Conservation (phyloP, 2,888 invertebrate species). For the Pollenia angustigena region DNA sequence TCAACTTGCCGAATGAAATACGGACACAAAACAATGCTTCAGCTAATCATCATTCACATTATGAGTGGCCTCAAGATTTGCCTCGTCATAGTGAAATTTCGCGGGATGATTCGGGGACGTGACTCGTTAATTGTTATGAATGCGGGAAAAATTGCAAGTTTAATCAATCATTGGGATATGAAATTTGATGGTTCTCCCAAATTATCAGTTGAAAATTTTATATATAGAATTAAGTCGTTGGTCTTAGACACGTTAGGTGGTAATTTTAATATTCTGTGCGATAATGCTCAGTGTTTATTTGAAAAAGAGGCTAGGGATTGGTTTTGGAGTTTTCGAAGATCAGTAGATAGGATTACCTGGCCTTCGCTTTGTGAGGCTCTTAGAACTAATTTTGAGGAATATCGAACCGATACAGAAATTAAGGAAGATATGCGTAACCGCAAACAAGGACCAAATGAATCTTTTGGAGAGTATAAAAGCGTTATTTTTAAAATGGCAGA, state of each 20-base stretch:
- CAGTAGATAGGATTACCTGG: neutral
- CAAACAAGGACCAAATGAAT: slow-evolving; percentile 41
- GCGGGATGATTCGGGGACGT: neutral
- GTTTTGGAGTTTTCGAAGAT: slow-evolving; percentile 4
- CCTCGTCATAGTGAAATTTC: neutral
- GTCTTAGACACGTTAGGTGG: slow-evolving; percentile 8
- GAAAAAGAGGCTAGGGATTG: neutral
- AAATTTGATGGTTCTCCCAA: slow-evolving; percentile 1
- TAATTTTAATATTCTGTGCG: slow-evolving; percentile 9
- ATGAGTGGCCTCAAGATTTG: neutral
- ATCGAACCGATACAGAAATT: slow-evolving; percentile 41
- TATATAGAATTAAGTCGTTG: slow-evolving; percentile 8
- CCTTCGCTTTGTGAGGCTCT: slow-evolving; percentile 37
- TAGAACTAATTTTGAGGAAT: slow-evolving; percentile 48
- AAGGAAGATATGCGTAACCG: slow-evolving; percentile 47
- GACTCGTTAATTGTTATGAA: neutral
- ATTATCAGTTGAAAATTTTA: slow-evolving; percentile 23
- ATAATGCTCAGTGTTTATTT: slow-evolving; percentile 13
- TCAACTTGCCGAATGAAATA: too few relatives aligned
- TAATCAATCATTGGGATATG: slow-evolving; percentile 9
- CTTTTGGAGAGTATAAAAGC: slow-evolving; percentile 53
- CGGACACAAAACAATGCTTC: neutral
- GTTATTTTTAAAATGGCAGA: slow-evolving; percentile 52
- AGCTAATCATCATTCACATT: neutral
- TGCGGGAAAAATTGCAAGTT: neutral